These are phyloP conservation scores for Campylomormyrus tamandua DNA, from an alignment of 2,113 vertebrate genomes.

Conservation along the genomic window DNA sequence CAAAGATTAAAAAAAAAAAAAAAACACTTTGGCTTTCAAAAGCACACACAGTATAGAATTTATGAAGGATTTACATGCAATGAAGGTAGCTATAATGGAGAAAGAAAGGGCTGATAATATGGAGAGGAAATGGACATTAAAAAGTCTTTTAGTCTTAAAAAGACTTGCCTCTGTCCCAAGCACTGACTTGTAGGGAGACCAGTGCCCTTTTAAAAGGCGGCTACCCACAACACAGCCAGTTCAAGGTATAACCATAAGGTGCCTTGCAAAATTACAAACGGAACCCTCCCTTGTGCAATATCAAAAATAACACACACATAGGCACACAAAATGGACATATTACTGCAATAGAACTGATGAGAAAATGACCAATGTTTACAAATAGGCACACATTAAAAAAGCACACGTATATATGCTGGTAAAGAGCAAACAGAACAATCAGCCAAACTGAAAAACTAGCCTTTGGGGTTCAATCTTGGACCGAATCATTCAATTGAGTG, in stretches of 20 bases:
- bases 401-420: neutral
- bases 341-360: conserved; percentile 1
- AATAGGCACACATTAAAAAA: neutral
- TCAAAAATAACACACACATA: conserved; percentile 7
- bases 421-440: neutral
- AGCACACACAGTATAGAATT: conserved; percentile 40
- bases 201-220: neutral
- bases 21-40: conserved; percentile 60
- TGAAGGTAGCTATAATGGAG: conserved; percentile 56
- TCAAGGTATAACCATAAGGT: neutral
- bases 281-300: conserved; percentile 22
- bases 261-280: neutral
- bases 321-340: conserved; percentile 14
- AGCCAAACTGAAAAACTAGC: neutral
- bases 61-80: conserved; percentile 58
- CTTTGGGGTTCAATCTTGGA: conserved; percentile 18
- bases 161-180: neutral
- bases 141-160: neutral
- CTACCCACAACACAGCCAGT: neutral
- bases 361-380: conserved; percentile 1
- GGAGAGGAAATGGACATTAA: conserved; percentile 23
- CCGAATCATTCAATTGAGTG: neutral
- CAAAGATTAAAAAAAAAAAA: conserved; percentile 44
- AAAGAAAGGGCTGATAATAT: conserved; percentile 32
- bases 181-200: neutral